These are phyloP conservation scores for Armadillidium nasatum DNA, from an alignment of 1,140 invertebrate species.

Conservation along the genomic window DNA sequence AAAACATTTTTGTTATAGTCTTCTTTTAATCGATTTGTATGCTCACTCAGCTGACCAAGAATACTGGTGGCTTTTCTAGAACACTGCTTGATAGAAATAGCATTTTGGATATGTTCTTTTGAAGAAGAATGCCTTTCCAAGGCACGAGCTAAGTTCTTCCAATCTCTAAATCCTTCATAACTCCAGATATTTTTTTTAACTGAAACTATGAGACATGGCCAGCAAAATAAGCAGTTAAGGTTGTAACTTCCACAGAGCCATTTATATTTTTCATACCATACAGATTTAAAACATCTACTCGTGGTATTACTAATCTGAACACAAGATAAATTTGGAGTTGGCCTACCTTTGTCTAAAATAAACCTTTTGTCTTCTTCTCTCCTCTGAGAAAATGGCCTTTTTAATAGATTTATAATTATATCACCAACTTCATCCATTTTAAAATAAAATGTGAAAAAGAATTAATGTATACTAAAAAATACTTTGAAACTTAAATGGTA, in stretches of 20 bases:
- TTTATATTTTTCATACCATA: constrained; percentile 21
- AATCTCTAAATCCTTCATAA: neutral
- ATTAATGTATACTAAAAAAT: neutral
- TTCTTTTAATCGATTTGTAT: neutral
- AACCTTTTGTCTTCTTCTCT: neutral
- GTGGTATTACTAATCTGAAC: neutral
- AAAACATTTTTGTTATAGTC: neutral
- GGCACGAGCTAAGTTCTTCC: neutral
- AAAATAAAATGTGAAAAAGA: neutral
- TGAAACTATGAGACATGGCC: constrained; percentile 26
- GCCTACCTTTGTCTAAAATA: neutral
- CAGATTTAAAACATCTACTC: neutral
- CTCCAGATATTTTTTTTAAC: constrained; percentile 20
- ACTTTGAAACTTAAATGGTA: neutral
- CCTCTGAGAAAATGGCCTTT: neutral
- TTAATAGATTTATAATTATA: neutral
- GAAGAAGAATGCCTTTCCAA: neutral
- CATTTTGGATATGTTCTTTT: constrained; percentile 11
- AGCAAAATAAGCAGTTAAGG: constrained; percentile 21
- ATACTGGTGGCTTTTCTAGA: neutral
- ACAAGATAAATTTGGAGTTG: neutral
- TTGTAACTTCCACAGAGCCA: constrained; percentile 27
- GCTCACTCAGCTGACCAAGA: neutral
- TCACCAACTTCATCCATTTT: neutral
- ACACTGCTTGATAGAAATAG: neutral